Conservation (phyloP, 1,140 invertebrate species). For the Semibalanus balanoides region DNA sequence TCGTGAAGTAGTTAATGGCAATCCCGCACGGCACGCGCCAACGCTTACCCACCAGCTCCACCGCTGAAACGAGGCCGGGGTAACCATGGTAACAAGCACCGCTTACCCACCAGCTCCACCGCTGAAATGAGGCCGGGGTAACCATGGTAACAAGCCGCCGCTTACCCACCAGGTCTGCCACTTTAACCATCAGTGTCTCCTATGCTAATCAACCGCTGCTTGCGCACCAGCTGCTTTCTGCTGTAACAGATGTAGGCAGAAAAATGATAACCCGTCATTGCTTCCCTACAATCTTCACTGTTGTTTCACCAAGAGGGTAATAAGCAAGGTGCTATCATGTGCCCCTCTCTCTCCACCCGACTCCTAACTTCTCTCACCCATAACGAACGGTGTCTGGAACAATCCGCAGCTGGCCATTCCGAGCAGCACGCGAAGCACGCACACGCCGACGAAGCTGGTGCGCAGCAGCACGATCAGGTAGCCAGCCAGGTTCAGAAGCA, state of each 20-base stretch:
- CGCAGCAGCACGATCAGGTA: constrained; percentile 5
- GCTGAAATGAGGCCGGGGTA: background rate
- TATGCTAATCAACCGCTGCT: too few relatives aligned
- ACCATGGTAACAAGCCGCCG: background rate
- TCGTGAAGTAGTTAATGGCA: background rate
- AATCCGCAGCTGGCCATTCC: background rate
- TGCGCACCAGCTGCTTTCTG: too few relatives aligned
- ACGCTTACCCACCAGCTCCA: background rate
- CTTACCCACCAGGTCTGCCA: background rate
- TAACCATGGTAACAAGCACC: background rate
- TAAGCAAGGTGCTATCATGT: too few relatives aligned
- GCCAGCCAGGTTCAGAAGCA: background rate
- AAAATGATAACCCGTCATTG: too few relatives aligned
- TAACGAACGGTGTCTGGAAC: background rate
- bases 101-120: background rate
- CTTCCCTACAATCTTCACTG: too few relatives aligned
- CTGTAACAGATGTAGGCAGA: too few relatives aligned
- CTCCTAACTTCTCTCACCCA: background rate
- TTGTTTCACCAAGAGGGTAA: too few relatives aligned
- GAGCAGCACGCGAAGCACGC: background rate
- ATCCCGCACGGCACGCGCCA: background rate
- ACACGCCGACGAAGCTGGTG: background rate
- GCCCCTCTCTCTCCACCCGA: too few relatives aligned
- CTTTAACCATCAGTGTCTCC: too few relatives aligned
- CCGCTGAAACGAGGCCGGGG: background rate